Conservation (phyloP, 2,797 vertebrate species). For the Carduelis carduelis region DNA sequence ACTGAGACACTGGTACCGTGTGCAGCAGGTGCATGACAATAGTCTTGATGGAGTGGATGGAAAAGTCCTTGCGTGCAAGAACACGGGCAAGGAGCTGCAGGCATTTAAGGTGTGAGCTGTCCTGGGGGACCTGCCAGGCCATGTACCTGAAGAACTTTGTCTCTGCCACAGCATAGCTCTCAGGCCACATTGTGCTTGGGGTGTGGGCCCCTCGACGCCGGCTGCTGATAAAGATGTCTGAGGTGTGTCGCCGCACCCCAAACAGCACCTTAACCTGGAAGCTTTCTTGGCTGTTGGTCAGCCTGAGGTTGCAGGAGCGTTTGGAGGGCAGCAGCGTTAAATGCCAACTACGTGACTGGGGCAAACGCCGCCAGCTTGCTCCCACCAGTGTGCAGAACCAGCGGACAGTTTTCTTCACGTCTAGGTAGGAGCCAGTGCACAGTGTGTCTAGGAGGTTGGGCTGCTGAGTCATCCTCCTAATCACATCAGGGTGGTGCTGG, state of each 20-base stretch:
- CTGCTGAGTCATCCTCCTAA: neutral
- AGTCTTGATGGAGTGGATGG: neutral
- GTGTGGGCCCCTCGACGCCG: neutral
- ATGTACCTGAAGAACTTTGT: neutral
- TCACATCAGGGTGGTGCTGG: neutral
- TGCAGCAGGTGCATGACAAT: neutral
- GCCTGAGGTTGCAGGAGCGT: neutral
- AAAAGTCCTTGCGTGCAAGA: rapidly evolving
- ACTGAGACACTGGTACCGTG: rapidly evolving
- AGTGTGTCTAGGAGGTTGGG: neutral
- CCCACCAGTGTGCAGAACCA: neutral
- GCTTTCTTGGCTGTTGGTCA: neutral
- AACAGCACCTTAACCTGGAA: neutral
- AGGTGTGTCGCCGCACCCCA: rapidly evolving
- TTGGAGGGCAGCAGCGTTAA: neutral
- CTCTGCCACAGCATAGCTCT: neutral
- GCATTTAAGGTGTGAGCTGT: neutral
- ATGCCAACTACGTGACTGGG: neutral
- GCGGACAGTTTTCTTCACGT: neutral
- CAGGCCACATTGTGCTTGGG: neutral
- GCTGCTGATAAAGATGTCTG: neutral
- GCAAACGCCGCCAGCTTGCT: neutral
- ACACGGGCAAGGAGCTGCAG: neutral
- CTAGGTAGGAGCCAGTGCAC: neutral
- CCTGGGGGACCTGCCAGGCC: neutral